Base-by-base conservation (phyloP, 2,888 invertebrate genomes). In the Tetragonula carbonaria region DNA sequence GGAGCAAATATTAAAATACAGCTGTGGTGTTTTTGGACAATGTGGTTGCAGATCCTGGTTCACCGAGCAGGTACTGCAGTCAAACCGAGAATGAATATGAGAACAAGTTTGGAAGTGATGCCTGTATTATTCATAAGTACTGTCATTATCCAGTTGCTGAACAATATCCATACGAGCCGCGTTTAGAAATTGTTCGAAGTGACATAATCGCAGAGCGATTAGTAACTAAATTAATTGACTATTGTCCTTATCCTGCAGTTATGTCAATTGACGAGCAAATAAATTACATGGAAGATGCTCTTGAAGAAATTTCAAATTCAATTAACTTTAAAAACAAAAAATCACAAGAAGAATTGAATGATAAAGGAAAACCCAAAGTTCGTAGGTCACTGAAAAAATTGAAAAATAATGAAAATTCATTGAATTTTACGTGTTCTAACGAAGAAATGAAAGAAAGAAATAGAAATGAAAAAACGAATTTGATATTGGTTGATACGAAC, bases 1-100 rank as follows among this genome's bases (percentile, higher is more conserved):
- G 51, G 68, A 75, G 59, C 13, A 28, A 74, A 74, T 53, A 33
- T 81, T 62, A 68, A 51, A 85, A 78, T 57, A 51, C 57, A 79
- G 84, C 87, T 81, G 82, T 90, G 90, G 86, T 91, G 81, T 90
- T 87, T 91, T 85, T 91, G 91, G 92, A 89, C 91, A 86, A 91
- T 92, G 87, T 93, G 87, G 87, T 94, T 91, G 80, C 93, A 93
- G 93, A 93, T 93, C 84, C 76, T 86, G 90, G 86, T 88, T 82
- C 84, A 74, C 86, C 86, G 84, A 89, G 91, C 87, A 88, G 83
- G 74, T 87, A 78, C 74, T 88, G 87, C 89, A 87, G 86, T 83
- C 78, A 82, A 75, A 82, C 77, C 84, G 84, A 85, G 63, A 77
- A 18, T 28, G 33, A 78, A 51, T 75, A 80, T 78, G 82, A 85